Percentiles rank a stretch among this genome's conserved stretches.
Conservation (phyloP, 1,140 invertebrate genomes). For the Solen grandis region DNA sequence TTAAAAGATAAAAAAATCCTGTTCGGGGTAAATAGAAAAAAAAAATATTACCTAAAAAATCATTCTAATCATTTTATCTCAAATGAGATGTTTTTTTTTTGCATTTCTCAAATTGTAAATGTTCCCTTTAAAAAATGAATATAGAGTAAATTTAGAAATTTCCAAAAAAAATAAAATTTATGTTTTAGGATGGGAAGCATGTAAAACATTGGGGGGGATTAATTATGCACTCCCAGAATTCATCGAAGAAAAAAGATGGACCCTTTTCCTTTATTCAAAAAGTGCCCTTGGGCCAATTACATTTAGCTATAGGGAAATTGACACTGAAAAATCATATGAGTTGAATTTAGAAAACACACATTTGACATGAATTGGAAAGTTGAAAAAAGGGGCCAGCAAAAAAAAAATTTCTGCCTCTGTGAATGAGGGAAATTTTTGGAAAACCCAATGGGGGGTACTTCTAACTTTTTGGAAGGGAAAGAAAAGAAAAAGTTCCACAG, state of each 20-base stretch:
- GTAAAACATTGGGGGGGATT: conserved; percentile 21
- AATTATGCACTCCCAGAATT: conserved; percentile 28
- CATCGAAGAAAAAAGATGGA: conserved; percentile 22
- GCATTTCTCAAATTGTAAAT: too few species aligned
- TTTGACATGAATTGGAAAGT: not conserved
- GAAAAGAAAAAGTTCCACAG: not conserved
- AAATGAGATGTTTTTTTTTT: too few species aligned
- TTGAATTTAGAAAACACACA: conserved; percentile 1
- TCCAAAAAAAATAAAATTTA: too few species aligned
- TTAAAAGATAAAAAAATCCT: too few species aligned
- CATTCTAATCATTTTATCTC: too few species aligned
- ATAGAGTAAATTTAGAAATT: too few species aligned
- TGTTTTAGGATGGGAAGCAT: conserved; percentile 16
- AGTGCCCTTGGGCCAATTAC: conserved; percentile 1
- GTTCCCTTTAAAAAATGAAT: too few species aligned
- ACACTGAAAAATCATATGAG: conserved; percentile 21
- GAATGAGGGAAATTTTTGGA: not conserved
- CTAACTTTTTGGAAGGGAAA: not conserved
- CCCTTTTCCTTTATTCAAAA: not conserved
- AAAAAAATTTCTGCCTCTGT: not conserved
- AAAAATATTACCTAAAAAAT: too few species aligned
- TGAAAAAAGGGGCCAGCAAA: not conserved
- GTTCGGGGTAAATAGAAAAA: too few species aligned
- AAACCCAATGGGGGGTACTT: conserved; percentile 4
- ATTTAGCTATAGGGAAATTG: conserved; percentile 23